Conservation (phyloP, 2,888 invertebrate species). For the Marasmarcha lunaedactyla region DNA sequence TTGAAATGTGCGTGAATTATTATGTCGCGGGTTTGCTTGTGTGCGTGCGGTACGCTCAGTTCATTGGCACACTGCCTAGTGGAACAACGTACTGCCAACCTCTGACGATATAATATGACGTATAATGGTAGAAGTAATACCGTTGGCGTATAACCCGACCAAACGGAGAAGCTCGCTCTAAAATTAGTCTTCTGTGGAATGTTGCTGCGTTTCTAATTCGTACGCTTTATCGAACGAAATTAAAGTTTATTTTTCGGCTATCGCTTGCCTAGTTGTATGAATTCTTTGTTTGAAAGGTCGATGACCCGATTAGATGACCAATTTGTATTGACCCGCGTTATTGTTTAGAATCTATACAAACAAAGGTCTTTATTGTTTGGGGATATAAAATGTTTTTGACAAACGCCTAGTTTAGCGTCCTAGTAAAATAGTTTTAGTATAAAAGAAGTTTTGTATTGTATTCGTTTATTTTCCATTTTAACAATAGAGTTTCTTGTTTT, state of each 20-base stretch:
- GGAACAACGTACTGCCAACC: constrained; percentile 59
- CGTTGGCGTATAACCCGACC: constrained; percentile 16
- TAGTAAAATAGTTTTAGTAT: not conserved
- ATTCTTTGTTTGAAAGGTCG: constrained; percentile 30
- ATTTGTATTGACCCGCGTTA: constrained; percentile 18
- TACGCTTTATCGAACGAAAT: constrained; percentile 17
- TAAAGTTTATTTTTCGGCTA: constrained; percentile 17
- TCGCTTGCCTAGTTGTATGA: constrained; percentile 15
- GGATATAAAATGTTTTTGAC: constrained; percentile 22
- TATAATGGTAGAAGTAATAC: constrained; percentile 18
- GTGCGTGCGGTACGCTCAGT: constrained; percentile 34
- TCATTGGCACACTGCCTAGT: constrained; percentile 67
- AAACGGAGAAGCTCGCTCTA: constrained; percentile 19
- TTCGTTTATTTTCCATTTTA: not conserved
- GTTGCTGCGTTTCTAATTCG: constrained; percentile 17
- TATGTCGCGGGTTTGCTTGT: constrained; percentile 24
- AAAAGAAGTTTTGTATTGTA: not conserved
- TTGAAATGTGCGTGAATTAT: constrained; percentile 5
- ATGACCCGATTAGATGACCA: constrained; percentile 22
- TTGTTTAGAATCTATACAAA: constrained; percentile 13
- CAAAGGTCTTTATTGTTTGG: constrained; percentile 9
- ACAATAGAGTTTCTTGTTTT: not conserved
- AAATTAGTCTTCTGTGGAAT: constrained; percentile 4
- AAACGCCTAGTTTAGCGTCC: constrained; percentile 11
- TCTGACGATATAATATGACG: constrained; percentile 45